Evolutionary conservation across 2,797 vertebrate genomes (phyloP).

Genomic region (Orientallactaga sibirica): DNA sequence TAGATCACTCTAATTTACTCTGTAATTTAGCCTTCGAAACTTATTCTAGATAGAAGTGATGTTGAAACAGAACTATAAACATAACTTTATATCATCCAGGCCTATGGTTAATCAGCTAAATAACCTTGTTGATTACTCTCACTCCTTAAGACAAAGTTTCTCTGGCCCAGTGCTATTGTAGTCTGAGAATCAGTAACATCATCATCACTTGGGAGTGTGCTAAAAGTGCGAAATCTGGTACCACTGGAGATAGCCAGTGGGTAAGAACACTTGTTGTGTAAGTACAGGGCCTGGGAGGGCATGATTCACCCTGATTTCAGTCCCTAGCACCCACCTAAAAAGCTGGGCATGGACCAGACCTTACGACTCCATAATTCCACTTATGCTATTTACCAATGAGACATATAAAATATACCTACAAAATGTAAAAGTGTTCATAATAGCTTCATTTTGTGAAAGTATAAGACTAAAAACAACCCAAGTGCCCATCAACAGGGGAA

Average conservation of each 20-base stretch:
- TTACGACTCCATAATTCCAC: not conserved
- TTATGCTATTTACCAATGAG: conserved; percentile 4
- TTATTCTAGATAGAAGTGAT: not conserved
- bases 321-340: too few species aligned
- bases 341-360: not conserved
- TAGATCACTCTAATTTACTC: conserved; percentile 22
- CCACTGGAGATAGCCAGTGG: too few species aligned
- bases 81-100: conserved; percentile 8
- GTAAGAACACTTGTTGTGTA: too few species aligned
- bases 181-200: not conserved
- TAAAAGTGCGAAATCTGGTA: not conserved
- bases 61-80: not conserved
- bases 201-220: not conserved
- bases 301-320: too few species aligned
- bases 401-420: not conserved
- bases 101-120: conserved; percentile 22
- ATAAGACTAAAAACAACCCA: conserved; percentile 14
- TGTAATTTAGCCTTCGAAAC: conserved; percentile 53
- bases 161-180: not conserved
- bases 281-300: too few species aligned
- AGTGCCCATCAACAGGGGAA: not conserved
- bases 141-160: conserved; percentile 43
- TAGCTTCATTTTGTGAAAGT: conserved; percentile 15
- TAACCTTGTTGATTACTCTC: conserved; percentile 19
- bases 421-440: not conserved